Conservation (phyloP, 2,797 vertebrate species). For the Anisognathus igniventris region DNA sequence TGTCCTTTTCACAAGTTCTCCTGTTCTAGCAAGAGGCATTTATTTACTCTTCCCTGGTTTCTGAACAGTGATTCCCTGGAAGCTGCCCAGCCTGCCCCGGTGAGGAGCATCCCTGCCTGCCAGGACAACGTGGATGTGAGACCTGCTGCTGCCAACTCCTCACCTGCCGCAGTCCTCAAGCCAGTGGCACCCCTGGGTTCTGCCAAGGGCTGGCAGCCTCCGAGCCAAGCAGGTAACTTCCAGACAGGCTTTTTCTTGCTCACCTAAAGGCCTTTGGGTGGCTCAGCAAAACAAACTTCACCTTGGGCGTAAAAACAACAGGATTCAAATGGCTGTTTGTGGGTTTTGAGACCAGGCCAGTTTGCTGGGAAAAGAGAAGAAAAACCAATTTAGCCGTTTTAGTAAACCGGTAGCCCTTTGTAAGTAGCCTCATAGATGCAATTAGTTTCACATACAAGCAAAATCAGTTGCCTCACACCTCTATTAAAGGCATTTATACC, state of each 20-base stretch:
- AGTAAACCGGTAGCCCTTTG: not conserved
- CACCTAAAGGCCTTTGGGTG: not conserved
- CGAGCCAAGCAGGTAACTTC: constrained; percentile 78
- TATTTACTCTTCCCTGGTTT: not conserved
- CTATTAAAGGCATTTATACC: not conserved
- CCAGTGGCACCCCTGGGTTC: constrained; percentile 43
- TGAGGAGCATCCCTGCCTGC: constrained; percentile 70
- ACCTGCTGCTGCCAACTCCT: constrained; percentile 44
- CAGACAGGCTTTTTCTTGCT: not conserved
- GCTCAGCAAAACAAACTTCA: not conserved
- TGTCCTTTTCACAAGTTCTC: not conserved
- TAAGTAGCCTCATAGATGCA: not conserved
- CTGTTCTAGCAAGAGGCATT: not conserved
- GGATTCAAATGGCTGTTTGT: not conserved
- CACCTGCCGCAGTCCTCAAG: constrained; percentile 70
- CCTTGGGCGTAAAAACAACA: not conserved
- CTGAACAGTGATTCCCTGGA: constrained; percentile 75
- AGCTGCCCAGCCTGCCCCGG: constrained; percentile 57
- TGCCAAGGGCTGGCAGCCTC: constrained; percentile 74
- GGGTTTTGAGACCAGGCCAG: not conserved
- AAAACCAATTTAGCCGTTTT: not conserved
- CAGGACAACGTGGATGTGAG: constrained; percentile 29
- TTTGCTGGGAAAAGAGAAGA: not conserved
- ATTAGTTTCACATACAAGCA: not conserved
- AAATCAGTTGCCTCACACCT: not conserved